Evolutionary conservation across 1,140 invertebrate species (phyloP).

Genomic region (Achroia grisella): DNA sequence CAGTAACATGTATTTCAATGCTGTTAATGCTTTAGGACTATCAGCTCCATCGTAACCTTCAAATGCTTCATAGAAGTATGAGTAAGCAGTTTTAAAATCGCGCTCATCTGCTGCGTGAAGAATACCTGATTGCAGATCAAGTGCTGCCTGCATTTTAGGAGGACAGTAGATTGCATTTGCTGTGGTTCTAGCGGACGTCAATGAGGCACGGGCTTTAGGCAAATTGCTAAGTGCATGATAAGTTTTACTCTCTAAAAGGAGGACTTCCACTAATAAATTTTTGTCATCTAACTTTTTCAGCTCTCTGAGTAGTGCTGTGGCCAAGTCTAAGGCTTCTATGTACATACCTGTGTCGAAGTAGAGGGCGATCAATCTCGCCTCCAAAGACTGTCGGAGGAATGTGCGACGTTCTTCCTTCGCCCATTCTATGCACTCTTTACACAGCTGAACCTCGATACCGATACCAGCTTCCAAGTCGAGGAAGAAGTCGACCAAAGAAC

Average conservation of each 20-base stretch:
- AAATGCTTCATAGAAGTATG: constrained; percentile 99
- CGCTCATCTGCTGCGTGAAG: constrained; percentile 99
- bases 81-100: constrained; percentile 99
- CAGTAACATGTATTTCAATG: constrained; percentile 98
- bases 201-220: constrained; percentile 95
- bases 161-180: constrained; percentile 99
- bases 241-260: constrained; percentile 98
- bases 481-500: constrained; percentile 97
- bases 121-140: constrained; percentile 98
- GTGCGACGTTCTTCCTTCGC: constrained; percentile 97
- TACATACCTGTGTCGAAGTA: constrained; percentile 96
- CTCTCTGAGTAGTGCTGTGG: constrained; percentile 91
- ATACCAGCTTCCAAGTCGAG: constrained; percentile 96
- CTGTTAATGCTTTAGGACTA: constrained; percentile 91
- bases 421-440: constrained; percentile 99
- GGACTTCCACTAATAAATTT: constrained; percentile 97
- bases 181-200: constrained; percentile 98
- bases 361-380: constrained; percentile 93
- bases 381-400: constrained; percentile 96
- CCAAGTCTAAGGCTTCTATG: constrained; percentile 87
- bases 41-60: constrained; percentile 99
- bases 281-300: constrained; percentile 99
- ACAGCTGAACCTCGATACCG: constrained; percentile 92
- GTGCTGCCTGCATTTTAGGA: constrained; percentile 96
- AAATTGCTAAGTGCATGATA: constrained; percentile 98